These are phyloP conservation scores for Phrynocephalus guinanensis DNA, from an alignment of 2,797 vertebrate species.

Conservation along the genomic window DNA sequence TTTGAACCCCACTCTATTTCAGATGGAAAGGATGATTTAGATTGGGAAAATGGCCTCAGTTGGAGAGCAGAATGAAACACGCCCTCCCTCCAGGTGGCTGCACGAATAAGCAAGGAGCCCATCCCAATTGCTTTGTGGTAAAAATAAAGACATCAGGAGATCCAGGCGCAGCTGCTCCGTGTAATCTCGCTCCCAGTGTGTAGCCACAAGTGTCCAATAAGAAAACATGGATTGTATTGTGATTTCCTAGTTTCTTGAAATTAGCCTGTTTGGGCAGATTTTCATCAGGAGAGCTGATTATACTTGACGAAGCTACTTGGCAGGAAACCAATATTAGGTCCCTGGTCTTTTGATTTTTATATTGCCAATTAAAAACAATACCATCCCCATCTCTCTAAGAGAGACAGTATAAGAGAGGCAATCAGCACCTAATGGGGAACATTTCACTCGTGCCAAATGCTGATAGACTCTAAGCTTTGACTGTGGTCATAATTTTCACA, in stretches of 20 bases:
- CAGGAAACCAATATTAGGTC: conserved; percentile 1
- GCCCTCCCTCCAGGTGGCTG: not conserved
- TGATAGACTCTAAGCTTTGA: not conserved
- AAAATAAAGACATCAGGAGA: not conserved
- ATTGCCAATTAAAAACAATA: conserved; percentile 17
- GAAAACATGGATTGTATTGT: not conserved
- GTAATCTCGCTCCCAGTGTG: not conserved
- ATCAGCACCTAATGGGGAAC: not conserved
- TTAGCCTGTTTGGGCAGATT: not conserved
- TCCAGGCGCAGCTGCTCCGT: not conserved
- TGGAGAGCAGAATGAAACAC: not conserved
- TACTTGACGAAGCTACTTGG: not conserved
- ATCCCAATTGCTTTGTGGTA: not conserved
- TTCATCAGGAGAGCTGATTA: not conserved
- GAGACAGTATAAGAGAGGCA: not conserved
- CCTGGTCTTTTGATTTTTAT: not conserved
- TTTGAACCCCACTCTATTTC: not conserved
- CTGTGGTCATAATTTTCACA: not conserved
- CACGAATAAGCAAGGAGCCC: not conserved
- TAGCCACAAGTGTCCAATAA: not conserved
- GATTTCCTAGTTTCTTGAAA: not conserved
- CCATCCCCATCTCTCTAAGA: not conserved
- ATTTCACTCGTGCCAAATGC: not conserved
- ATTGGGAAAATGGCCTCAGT: not conserved
- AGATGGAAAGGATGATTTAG: not conserved